phyloP scores from a whole-genome alignment of 2,113 vertebrate species.

The Onychorhynchus coronatus region DNA sequence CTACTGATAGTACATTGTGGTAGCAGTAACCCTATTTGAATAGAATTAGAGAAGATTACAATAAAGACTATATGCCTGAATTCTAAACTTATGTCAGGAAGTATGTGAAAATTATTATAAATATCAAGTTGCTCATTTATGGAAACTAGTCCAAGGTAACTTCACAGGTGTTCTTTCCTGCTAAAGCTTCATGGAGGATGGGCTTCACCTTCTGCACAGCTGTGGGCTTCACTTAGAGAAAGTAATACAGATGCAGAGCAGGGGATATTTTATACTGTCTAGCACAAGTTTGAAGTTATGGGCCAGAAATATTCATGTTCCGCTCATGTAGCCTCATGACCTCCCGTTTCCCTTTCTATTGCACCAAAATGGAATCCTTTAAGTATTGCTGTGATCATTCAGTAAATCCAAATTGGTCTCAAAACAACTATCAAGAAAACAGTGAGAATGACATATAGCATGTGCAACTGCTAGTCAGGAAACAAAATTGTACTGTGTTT shows the following conservation, averaged over 20 bases:
- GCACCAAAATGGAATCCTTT: background rate
- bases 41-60: background rate
- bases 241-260: background rate
- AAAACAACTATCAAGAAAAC: slow-evolving; percentile 18
- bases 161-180: background rate
- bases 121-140: background rate
- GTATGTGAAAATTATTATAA: background rate
- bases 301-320: background rate
- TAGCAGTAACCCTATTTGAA: background rate
- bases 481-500: slow-evolving; percentile 30
- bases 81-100: background rate
- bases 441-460: slow-evolving; percentile 1
- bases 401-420: slow-evolving; percentile 40
- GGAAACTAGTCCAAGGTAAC: background rate
- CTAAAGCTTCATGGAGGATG: background rate
- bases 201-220: background rate
- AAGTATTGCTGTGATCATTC: slow-evolving; percentile 1
- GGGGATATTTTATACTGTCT: background rate
- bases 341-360: background rate
- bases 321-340: background rate
- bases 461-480: background rate
- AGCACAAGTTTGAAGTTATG: background rate
- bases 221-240: background rate
- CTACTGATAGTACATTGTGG: background rate
- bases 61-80: background rate